A percentile compares a stretch with the other conserved stretches of the same genome.
These are phyloP conservation scores for Pterocles burchelli DNA, from an alignment of 2,113 vertebrate species.

Conservation along the genomic window DNA sequence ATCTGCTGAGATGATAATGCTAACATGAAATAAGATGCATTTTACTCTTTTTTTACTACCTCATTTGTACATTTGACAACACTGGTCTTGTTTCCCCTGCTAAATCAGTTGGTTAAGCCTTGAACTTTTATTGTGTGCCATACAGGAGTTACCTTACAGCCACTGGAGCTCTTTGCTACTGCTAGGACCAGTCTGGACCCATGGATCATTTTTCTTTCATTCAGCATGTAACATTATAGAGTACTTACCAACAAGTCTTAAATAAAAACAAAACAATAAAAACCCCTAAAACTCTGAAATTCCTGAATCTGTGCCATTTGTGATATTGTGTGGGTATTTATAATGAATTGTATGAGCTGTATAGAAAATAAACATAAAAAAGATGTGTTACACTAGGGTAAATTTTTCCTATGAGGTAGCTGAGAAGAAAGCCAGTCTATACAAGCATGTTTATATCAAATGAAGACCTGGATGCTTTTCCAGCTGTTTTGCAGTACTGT, in stretches of 20 bases:
- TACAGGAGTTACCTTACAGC: neutral
- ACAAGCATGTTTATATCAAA: neutral
- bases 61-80: neutral
- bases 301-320: neutral
- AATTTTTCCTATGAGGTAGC: neutral
- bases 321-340: neutral
- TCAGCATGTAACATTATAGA: neutral
- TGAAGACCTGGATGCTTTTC: neutral
- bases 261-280: neutral
- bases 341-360: neutral
- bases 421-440: neutral
- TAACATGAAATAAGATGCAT: neutral
- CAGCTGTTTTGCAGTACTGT: neutral
- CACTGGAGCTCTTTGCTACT: neutral
- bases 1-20: neutral
- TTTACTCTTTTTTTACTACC: neutral
- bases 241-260: neutral
- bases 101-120: neutral
- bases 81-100: neutral
- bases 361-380: fast-evolving
- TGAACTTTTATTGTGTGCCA: neutral
- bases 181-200: neutral
- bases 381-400: neutral
- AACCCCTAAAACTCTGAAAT: neutral
- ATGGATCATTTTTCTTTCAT: neutral